Percentiles rank a stretch among this genome's conserved stretches.
Conservation (phyloP, 2,888 invertebrate genomes). For the Tolmerus cingulatus region DNA sequence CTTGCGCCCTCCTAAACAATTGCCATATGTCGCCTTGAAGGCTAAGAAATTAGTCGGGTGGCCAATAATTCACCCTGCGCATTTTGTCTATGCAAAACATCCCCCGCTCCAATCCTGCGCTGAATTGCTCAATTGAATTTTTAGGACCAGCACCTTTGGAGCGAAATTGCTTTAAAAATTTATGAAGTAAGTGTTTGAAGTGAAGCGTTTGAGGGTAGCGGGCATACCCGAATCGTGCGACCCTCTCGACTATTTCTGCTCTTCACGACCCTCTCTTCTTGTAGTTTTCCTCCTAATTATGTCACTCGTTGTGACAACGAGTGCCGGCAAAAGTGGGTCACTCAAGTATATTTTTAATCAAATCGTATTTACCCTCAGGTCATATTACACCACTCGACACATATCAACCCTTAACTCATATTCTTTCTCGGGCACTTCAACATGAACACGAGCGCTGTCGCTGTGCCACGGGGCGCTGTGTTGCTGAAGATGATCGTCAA, state of each 20-base stretch:
- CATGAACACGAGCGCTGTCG: slow-evolving; percentile 31
- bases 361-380: slow-evolving; percentile 49
- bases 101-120: background rate
- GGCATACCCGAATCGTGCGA: background rate
- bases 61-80: slow-evolving; percentile 8
- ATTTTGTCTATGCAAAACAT: slow-evolving; percentile 8
- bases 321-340: slow-evolving; percentile 46
- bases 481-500: slow-evolving; percentile 27
- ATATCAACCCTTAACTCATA: slow-evolving; percentile 43
- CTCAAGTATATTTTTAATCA: slow-evolving; percentile 49
- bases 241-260: background rate
- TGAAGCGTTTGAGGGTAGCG: background rate
- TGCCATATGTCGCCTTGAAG: slow-evolving; percentile 4
- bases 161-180: slow-evolving; percentile 32
- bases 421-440: slow-evolving; percentile 31
- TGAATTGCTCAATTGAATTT: slow-evolving; percentile 39
- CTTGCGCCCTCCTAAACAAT: background rate
- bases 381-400: slow-evolving; percentile 49
- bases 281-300: slow-evolving; percentile 40
- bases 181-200: slow-evolving; percentile 29
- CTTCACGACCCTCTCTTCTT: slow-evolving; percentile 11
- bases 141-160: slow-evolving; percentile 30
- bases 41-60: background rate
- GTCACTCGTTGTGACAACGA: slow-evolving; percentile 32
- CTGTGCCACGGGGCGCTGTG: slow-evolving; percentile 19